phyloP scores from a whole-genome alignment of 37 sponge, comb jelly and placozoan species.

The Oscarella lobularis region DNA sequence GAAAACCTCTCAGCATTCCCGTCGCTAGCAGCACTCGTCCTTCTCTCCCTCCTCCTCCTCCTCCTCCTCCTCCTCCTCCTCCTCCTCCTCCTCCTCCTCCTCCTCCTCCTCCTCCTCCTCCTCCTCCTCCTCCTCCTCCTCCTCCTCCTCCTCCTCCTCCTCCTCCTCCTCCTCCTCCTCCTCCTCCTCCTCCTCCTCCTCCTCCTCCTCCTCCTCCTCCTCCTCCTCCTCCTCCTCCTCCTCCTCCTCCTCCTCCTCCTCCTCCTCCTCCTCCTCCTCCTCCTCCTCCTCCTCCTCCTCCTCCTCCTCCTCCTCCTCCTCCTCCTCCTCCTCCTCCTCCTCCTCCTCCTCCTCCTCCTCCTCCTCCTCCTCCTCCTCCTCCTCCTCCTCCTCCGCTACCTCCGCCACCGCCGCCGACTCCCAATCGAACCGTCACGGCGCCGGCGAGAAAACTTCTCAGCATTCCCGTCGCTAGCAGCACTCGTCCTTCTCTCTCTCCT shows the following conservation, averaged over 20 bases:
- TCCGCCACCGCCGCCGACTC: too few relatives aligned
- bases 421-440: too few relatives aligned
- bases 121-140: conserved; percentile 1
- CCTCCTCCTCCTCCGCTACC: conserved; percentile 20
- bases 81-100: conserved; percentile 2
- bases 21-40: conserved; percentile 3
- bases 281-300: conserved; percentile 1
- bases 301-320: neutral
- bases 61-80: too few relatives aligned
- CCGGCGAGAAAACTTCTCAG: too few relatives aligned
- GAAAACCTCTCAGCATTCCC: neutral
- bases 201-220: conserved; percentile 6
- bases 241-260: neutral
- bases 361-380: too few relatives aligned
- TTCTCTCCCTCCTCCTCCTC: too few relatives aligned
- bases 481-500: conserved; percentile 33
- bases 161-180: conserved; percentile 1
- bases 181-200: conserved; percentile 6
- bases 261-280: neutral
- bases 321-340: too few relatives aligned
- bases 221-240: conserved; percentile 2
- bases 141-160: conserved; percentile 5
- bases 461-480: too few relatives aligned
- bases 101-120: conserved; percentile 4
- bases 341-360: too few relatives aligned